Percentiles rank a stretch among this genome's conserved stretches.
Conservation (phyloP, 2,888 invertebrate genomes). For the Chironomus tentans region DNA sequence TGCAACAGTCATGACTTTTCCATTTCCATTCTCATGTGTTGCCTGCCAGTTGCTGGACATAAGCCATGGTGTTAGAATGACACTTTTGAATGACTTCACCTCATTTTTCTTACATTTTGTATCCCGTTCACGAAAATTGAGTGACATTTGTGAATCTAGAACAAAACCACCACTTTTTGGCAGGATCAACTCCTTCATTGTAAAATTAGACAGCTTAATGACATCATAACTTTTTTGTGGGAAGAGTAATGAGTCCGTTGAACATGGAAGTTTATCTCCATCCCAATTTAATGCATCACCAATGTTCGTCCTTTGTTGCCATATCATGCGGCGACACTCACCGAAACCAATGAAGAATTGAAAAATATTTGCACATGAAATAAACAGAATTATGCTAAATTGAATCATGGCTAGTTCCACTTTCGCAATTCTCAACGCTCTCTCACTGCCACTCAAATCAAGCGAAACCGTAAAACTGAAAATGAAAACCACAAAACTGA, state of each 20-base stretch:
- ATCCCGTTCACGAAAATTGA: slow-evolving; percentile 1
- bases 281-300: slow-evolving; percentile 34
- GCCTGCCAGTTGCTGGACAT: background rate
- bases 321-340: slow-evolving; percentile 15
- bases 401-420: slow-evolving; percentile 3
- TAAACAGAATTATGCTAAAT: slow-evolving; percentile 19
- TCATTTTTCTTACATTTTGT: slow-evolving; percentile 2
- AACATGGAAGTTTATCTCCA: slow-evolving; percentile 35
- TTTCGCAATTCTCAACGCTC: background rate
- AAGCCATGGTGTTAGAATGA: slow-evolving; percentile 7
- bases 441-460: background rate
- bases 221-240: slow-evolving; percentile 33
- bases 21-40: background rate
- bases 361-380: background rate
- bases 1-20: background rate
- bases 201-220: slow-evolving; percentile 24
- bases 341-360: background rate
- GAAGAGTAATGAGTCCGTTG: slow-evolving; percentile 36
- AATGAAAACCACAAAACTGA: slow-evolving; percentile 16
- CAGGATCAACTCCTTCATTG: slow-evolving; percentile 21
- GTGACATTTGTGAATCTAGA: slow-evolving; percentile 1
- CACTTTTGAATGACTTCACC: background rate
- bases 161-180: slow-evolving; percentile 20
- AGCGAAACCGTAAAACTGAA: background rate
- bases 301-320: slow-evolving; percentile 28